A percentile compares a stretch with the other conserved stretches of the same genome.
These are phyloP conservation scores for Calyptomena viridis DNA, from an alignment of 2,113 vertebrate genomes.

Conservation along the genomic window DNA sequence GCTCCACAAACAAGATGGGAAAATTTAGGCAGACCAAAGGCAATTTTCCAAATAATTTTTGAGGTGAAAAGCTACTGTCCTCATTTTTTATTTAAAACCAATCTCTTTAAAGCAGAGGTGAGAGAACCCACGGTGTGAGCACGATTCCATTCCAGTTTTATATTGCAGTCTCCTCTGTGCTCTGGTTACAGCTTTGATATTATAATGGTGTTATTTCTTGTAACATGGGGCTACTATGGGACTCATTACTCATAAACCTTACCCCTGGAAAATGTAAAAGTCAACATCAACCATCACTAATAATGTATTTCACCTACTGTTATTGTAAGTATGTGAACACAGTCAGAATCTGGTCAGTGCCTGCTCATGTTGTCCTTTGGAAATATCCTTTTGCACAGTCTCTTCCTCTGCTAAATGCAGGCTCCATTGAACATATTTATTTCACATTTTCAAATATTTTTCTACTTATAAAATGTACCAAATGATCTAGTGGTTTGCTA, in stretches of 20 bases:
- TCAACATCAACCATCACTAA: slow-evolving; percentile 32
- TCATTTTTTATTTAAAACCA: slow-evolving; percentile 53
- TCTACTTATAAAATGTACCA: not conserved
- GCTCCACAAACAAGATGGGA: not conserved
- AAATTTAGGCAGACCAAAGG: not conserved
- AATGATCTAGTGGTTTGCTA: not conserved
- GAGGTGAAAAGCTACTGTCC: not conserved
- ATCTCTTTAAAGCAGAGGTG: not conserved
- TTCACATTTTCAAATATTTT: not conserved
- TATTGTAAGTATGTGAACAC: slow-evolving; percentile 48
- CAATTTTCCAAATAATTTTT: not conserved
- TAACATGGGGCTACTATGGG: slow-evolving; percentile 19
- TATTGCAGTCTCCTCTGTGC: not conserved
- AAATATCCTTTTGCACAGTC: slow-evolving; percentile 11
- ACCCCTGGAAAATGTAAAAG: slow-evolving; percentile 41
- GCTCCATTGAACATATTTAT: not conserved
- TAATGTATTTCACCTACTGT: slow-evolving; percentile 55
- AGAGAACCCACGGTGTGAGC: not conserved
- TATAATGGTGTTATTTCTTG: slow-evolving; percentile 53
- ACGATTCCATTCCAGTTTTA: not conserved
- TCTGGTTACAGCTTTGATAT: not conserved
- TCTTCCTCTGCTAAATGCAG: not conserved
- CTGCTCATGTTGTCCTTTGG: not conserved
- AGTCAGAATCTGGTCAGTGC: not conserved
- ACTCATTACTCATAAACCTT: slow-evolving; percentile 56